Percentiles rank a stretch among this genome's conserved stretches.
Evolutionary conservation across 1,140 invertebrate genomes (phyloP).

Genomic region (Drosophila repleta): DNA sequence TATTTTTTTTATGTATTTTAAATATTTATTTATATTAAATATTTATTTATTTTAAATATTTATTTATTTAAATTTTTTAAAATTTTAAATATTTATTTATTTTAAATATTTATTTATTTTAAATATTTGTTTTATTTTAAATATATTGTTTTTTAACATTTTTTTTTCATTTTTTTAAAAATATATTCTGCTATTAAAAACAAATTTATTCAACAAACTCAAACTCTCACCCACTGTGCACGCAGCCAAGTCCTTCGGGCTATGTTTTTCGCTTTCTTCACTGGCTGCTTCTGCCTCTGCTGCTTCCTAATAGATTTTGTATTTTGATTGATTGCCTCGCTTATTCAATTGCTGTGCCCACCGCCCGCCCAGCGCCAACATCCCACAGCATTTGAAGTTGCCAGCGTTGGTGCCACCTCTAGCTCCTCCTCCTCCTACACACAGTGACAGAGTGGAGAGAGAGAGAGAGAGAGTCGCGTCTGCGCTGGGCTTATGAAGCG

Average conservation of each 20-base stretch:
- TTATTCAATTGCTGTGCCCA: slow-evolving; percentile 72
- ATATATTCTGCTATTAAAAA: too few species aligned
- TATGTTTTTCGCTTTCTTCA: slow-evolving; percentile 27
- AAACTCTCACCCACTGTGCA: slow-evolving; percentile 37
- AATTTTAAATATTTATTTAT: too few species aligned
- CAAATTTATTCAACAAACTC: not conserved
- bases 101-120: too few species aligned
- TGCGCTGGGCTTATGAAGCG: slow-evolving; percentile 72
- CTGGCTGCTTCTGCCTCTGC: slow-evolving; percentile 1
- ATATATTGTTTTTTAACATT: too few species aligned
- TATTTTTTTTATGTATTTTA: too few species aligned
- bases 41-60: too few species aligned
- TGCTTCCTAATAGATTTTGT: slow-evolving; percentile 77
- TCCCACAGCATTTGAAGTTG: not conserved
- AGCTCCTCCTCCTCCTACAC: not conserved
- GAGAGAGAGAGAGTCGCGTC: slow-evolving; percentile 61
- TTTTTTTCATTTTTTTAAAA: too few species aligned
- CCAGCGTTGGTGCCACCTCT: not conserved
- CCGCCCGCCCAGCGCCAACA: not conserved
- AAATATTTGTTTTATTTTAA: too few species aligned
- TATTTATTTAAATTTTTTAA: too few species aligned
- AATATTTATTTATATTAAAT: too few species aligned
- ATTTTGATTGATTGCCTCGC: slow-evolving; percentile 82
- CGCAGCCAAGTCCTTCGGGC: slow-evolving; percentile 47
- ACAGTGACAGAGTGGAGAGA: not conserved